Base-by-base conservation (phyloP, 2,113 vertebrate species). In the Microcebus lehilahytsara region DNA sequence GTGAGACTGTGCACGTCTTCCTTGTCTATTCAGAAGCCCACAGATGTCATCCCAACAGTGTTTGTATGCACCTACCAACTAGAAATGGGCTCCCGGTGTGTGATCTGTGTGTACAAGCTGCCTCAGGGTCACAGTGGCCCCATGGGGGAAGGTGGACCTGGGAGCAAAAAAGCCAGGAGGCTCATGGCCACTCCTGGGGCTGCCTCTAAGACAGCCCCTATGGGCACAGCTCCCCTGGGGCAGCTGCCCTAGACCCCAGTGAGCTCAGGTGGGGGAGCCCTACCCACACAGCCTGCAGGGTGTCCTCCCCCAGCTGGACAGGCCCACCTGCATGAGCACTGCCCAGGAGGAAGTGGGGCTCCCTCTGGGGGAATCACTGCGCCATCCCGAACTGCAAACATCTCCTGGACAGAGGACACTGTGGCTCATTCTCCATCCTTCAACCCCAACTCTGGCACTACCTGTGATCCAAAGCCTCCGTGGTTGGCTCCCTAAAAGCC, bases 21-120 rank as follows among this genome's bases (percentile, higher is more conserved):
- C 37, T 51, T 42, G 16, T 71, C 53, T 17, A 27, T 17, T 49
- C 51, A 69, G 51, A 71, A 75, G n/a, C 22, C 34, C 62, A 9
- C 2, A 19, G 0, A 17, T 3, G 30, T 40, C 40, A 9, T n/a
- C 25, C 4, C 37, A 20, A 32, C 0, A 0, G 49, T n/a, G 88
- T 56, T 1, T 25, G 20, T 72, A 49, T 75, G 12, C 8, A 4
- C 51, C 58, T 9, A 0, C 42, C 69, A 60, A 8, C 6, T 60
- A 32, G 49, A 32, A 7, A 12, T 30, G 2, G 0, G 16, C 6
- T 67, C 62, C 58, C 3, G 0, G 37, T 14, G 10, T 37, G 23
- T 10, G 25, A 49, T 46, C 71, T 23, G 17, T 22, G 20, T 30
- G 40, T 6, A 0, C 72, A 56, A 37, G 60, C 25, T 20, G n/a